Percentiles rank a stretch among this genome's conserved stretches.
These are phyloP conservation scores for Cyclophora punctaria DNA, from an alignment of 2,888 invertebrate species.

Conservation along the genomic window DNA sequence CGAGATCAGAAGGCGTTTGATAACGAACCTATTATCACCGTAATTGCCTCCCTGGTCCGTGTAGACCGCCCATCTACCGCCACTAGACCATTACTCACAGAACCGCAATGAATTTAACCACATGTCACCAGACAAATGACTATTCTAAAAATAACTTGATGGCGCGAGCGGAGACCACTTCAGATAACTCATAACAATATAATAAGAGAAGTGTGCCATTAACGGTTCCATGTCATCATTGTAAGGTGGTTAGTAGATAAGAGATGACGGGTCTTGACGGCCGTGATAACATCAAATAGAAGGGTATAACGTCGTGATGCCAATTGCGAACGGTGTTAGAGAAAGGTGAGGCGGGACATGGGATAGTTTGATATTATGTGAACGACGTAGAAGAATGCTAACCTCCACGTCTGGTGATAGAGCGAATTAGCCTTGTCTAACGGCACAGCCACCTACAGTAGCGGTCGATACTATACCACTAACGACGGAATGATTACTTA, in stretches of 20 bases:
- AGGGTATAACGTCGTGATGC: not conserved
- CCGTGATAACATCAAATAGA: constrained; percentile 12
- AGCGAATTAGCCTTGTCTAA: constrained; percentile 13
- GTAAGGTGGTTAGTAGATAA: constrained; percentile 28
- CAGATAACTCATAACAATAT: constrained; percentile 16
- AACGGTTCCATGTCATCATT: constrained; percentile 31
- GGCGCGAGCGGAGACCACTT: constrained; percentile 16
- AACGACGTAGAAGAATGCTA: constrained; percentile 7
- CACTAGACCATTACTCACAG: constrained; percentile 22
- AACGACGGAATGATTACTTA: constrained; percentile 15
- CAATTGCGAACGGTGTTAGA: not conserved
- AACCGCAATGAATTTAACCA: constrained; percentile 20
- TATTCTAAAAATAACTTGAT: constrained; percentile 22
- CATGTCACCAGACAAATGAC: constrained; percentile 26
- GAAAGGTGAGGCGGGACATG: not conserved
- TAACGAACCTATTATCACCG: constrained; percentile 56
- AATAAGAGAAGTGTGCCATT: constrained; percentile 26
- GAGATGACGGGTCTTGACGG: constrained; percentile 16
- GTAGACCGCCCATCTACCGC: constrained; percentile 35
- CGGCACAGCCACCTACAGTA: constrained; percentile 12
- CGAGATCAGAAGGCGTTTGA: constrained; percentile 49
- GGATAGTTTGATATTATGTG: not conserved
- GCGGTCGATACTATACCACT: constrained; percentile 11
- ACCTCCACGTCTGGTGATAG: constrained; percentile 16
- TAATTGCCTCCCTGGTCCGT: constrained; percentile 44